Evolutionary conservation across 2,888 invertebrate genomes (phyloP).

Genomic region (Pogonocherus hispidulus): DNA sequence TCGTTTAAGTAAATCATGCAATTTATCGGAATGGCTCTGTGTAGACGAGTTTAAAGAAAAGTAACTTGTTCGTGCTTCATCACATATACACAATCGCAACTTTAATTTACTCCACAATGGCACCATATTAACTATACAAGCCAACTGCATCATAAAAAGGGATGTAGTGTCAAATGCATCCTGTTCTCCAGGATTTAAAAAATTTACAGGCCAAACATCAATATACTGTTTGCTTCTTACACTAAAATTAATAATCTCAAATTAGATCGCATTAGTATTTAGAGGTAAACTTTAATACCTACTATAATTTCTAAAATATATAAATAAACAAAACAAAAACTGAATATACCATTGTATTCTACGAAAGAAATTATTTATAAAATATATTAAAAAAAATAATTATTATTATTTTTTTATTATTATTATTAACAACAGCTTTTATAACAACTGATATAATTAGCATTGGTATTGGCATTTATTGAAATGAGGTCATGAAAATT

Average conservation of each 20-base stretch:
- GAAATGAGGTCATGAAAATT: no score
- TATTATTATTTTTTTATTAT: no score
- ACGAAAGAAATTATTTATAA: no score
- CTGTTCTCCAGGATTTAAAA: conserved; percentile 82
- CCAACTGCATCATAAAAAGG: conserved; percentile 95
- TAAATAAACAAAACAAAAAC: no score
- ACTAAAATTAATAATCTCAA: conserved; percentile 64
- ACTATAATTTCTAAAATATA: no score
- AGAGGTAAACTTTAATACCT: no score
- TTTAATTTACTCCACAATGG: conserved; percentile 88
- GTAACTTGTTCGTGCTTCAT: conserved; percentile 65
- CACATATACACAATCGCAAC: conserved; percentile 90
- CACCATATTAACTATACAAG: conserved; percentile 95
- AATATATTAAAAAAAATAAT: no score
- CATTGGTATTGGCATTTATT: no score
- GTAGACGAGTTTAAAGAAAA: conserved; percentile 59
- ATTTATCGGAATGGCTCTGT: conserved; percentile 64
- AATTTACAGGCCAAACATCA: conserved; percentile 98
- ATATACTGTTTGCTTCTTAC: conserved; percentile 81
- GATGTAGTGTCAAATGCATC: conserved; percentile 92
- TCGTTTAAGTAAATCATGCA: conserved; percentile 83
- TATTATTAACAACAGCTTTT: no score
- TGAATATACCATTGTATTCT: no score
- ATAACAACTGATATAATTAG: no score
- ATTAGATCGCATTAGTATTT: background rate